A percentile compares a stretch with the other conserved stretches of the same genome.
Conservation (phyloP, 2,797 vertebrate genomes). For the Poeciliopsis turneri region DNA sequence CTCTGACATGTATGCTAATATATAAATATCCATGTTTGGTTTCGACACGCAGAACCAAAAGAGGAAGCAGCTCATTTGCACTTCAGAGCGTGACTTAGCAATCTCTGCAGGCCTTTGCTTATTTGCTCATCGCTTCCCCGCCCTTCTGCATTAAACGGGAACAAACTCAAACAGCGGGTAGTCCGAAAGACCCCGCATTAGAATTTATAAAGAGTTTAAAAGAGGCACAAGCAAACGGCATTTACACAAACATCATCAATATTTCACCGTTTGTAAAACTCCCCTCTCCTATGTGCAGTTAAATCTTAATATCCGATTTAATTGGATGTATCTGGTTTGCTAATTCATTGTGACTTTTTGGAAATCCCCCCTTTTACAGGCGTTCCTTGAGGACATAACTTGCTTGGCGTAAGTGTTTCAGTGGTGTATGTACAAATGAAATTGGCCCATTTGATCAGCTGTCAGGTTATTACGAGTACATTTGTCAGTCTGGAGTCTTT, state of each 20-base stretch:
- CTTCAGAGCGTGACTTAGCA: conserved; percentile 78
- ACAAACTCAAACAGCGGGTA: conserved; percentile 74
- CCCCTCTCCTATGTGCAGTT: conserved; percentile 70
- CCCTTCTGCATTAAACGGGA: conserved; percentile 76
- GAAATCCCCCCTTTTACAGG: conserved; percentile 34
- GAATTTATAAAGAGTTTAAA: conserved; percentile 84
- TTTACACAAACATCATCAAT: conserved; percentile 85
- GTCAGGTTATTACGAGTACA: conserved; percentile 26
- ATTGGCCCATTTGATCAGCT: conserved; percentile 63
- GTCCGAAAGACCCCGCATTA: conserved; percentile 75
- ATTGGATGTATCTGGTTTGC: conserved; percentile 57
- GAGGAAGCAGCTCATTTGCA: conserved; percentile 81
- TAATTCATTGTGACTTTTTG: conserved; percentile 81
- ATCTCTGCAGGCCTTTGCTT: conserved; percentile 81
- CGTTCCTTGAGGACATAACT: conserved; percentile 47
- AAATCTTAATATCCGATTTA: conserved; percentile 72
- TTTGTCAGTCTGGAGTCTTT: conserved; percentile 56
- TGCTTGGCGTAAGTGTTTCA: conserved; percentile 58
- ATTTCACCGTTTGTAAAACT: conserved; percentile 79
- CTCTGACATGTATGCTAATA: conserved; percentile 55
- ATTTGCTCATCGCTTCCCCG: conserved; percentile 72
- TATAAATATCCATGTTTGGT: conserved; percentile 3
- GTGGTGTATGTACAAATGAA: conserved; percentile 69
- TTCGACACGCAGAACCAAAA: conserved; percentile 42
- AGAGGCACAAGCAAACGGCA: conserved; percentile 71